A percentile compares a stretch with the other conserved stretches of the same genome.
These are phyloP conservation scores for Avahi laniger DNA, from an alignment of 2,797 vertebrate species.

Conservation along the genomic window DNA sequence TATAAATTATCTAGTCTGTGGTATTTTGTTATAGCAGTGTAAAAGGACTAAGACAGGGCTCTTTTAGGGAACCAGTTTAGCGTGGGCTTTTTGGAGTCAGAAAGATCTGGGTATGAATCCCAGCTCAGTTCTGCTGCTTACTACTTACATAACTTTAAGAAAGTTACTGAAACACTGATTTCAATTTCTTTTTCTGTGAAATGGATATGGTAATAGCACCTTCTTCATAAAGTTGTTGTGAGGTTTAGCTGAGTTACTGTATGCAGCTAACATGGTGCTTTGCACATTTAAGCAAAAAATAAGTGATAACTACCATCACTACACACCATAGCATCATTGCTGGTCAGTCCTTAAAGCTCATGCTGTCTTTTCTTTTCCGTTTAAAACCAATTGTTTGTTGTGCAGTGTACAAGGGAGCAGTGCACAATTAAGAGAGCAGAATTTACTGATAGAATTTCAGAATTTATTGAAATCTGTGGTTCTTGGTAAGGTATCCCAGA, in stretches of 20 bases:
- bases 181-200: neutral
- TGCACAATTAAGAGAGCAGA: neutral
- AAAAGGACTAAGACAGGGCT: too few species aligned
- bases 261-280: neutral
- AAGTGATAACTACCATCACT: neutral
- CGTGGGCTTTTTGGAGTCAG: too few species aligned
- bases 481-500: neutral
- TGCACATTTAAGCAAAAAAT: neutral
- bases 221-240: neutral
- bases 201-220: neutral
- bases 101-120: neutral
- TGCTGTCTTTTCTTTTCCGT: neutral
- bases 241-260: neutral
- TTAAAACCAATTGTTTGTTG: neutral
- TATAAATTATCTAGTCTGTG: too few species aligned
- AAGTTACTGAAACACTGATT: neutral
- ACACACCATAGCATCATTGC: neutral
- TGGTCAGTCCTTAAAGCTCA: neutral
- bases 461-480: neutral
- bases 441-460: neutral
- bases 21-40: too few species aligned
- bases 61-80: too few species aligned
- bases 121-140: neutral
- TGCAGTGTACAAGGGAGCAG: neutral
- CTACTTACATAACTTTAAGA: neutral